Evolutionary conservation across 2,888 invertebrate species (phyloP), one percentile per base, ranked within the genome.

Genomic region (Eurytoma adleriae): DNA sequence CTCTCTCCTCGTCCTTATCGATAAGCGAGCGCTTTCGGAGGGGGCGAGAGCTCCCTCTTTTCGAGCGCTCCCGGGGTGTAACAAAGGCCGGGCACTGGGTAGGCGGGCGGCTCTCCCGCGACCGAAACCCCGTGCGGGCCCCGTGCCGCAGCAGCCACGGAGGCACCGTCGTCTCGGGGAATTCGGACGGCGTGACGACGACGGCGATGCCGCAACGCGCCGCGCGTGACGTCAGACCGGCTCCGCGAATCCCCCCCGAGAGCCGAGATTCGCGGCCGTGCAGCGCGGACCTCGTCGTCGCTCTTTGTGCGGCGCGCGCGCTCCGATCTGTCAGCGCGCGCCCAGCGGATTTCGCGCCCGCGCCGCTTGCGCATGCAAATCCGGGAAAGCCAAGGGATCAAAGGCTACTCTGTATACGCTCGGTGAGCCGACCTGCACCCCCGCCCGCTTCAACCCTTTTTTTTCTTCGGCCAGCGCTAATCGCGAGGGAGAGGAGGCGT

Each of bases 1-100:
- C 27, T 62, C 27, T 62, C 40, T 62, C 62, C 30, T 30, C 40
- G 62, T n/a, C 62, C 20, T 56, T 18, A 18, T 56, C 18, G 56
- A 56, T 56, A 56, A 56, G 13, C 59, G 24, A 24, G 61, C 12
- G 24, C n/a, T 40, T 62, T 30, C 18, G 30, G 62, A 40, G 40
- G 40, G 40, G 40, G 40, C 40, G 40, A 40, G 40, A 10, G 30
- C 27, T 62, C 30, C 5, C n/a, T 40, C 62, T 62, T 62, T n/a
- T 62, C 62, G 40, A 62, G 40, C 5, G 40, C 40, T 40, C 40
- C 40, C 14, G 40, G 62, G 24, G 61, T 27, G 27, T 27, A 61
- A 27, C 61, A 27, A 61, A 27, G 27, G 14, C 62, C 16, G 5
- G 30, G 12, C 62, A 16, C 56, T 16, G 4, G n/a, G 18, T 16